Base-by-base conservation (phyloP, 2,888 invertebrate species). In the Troides helena region DNA sequence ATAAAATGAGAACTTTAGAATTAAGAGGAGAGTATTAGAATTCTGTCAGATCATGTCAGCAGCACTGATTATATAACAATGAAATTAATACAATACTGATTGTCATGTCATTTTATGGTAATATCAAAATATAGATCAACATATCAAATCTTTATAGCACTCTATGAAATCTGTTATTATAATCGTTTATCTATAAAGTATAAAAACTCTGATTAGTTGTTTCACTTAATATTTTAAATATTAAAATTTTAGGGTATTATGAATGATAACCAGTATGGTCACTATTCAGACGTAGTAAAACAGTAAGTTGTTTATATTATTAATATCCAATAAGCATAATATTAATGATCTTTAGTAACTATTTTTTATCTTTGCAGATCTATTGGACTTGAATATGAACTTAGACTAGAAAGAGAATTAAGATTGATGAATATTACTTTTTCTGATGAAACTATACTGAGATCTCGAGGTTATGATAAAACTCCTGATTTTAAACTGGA, bases 401-500 rank as follows among this genome's bases (percentile, higher is more conserved):
- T 95, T 59, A 94, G 95, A 81, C 86, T 97, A 68, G 94, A 95
- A 81, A 91, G 94, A 78, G 94, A 94, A 81, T 88, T 96, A 62
- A 81, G 86, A 73, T 73, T 86, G 43, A 83, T 91, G 84, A 90
- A 92, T 71, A 92, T 92, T 17, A 87, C 91, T 73, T 92, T 89
- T 80, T 89, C 88, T 79, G 96, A 96, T 85, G 98, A 99, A 89
- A 95, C 95, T 72, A 94, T 97, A 75, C 93, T 99, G 64, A 88
- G 98, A 75, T 93, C 94, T 61, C 94, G 95, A 81, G 98, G 98
- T 0, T 99, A 97, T 86, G 98, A 99, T 85, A 99, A 98, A 89
- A 99, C 99, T 1, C 99, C 99, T 0, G 99, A 99, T 85, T 95
- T 98, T 62, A 98, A 98, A 88, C 92, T 99, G 66, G 97, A 97